Percentiles rank a stretch among this genome's conserved stretches.
phyloP scores from a whole-genome alignment of 2,888 invertebrate species.

The Apodemia hepburni region DNA sequence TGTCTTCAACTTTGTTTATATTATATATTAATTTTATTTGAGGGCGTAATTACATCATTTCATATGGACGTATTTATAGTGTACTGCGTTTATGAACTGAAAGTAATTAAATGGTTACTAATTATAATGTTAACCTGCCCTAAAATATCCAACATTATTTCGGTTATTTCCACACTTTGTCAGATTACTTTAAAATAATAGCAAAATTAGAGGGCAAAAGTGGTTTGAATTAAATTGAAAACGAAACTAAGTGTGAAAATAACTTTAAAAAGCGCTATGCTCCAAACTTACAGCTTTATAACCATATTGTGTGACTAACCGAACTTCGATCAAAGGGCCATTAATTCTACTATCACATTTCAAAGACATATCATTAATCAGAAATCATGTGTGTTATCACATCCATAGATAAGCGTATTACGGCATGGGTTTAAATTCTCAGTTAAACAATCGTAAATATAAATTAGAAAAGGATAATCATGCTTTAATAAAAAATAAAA shows the following conservation, averaged over 20 bases:
- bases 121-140: neutral
- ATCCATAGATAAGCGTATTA: too few species aligned
- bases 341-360: neutral
- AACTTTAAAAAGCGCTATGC: neutral
- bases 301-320: constrained; percentile 25
- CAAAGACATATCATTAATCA: neutral
- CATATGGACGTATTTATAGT: neutral
- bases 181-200: too few species aligned
- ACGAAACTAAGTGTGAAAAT: neutral
- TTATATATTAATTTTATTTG: neutral
- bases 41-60: neutral
- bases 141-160: neutral
- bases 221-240: neutral
- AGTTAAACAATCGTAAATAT: too few species aligned
- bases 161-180: too few species aligned
- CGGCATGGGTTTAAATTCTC: too few species aligned
- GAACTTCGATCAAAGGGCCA: constrained; percentile 21
- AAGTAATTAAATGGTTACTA: neutral
- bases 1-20: neutral
- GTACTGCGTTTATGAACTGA: neutral
- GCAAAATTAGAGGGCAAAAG: too few species aligned
- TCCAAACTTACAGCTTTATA: neutral
- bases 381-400: too few species aligned
- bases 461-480: too few species aligned
- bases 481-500: too few species aligned